Evolutionary conservation across 1,140 invertebrate species (phyloP), one percentile per base, ranked within the genome.

Genomic region (Temnothorax curvispinosus): DNA sequence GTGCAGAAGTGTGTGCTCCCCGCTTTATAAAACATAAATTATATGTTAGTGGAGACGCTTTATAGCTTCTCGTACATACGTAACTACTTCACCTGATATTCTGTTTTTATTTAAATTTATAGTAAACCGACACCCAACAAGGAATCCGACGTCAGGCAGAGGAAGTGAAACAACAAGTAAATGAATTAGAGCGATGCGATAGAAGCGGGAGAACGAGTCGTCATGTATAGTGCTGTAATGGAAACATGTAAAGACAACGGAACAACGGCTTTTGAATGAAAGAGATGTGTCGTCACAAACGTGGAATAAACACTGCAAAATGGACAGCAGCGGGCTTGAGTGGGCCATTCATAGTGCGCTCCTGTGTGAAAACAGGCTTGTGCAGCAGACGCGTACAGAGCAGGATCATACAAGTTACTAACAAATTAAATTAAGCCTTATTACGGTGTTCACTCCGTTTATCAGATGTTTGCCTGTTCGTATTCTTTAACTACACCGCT

Each of bases 121-220:
- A 95, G 95, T 56, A 95, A 95, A 87, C 94, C 95, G 54, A 93
- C 94, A 60, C 94, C 95, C 67, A 96, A 95, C 89, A 96, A 96
- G 92, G 95, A 96, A 62, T 95, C 94, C 32, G 95, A 95, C 69
- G 95, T 96, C 67, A 94, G 95, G 67, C 95, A 96, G 76, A 95
- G 95, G 91, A 96, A 96, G 86, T 96, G 94, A 96, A 88, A 60
- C 38, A 74, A 9, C 60, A 86, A 89, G 69, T 9, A 85, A 54
- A 92, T 89, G 87, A 91, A 89, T 62, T 88, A 92, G 90, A 91
- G 89, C 74, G 86, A 90, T 88, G 88, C 89, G 84, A 85, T 87
- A 78, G 80, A 47, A 88, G 81, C n/a, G 75, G 52, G 69, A 74
- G 54, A 32, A 74, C 35, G 54, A 44, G 60, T 69, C 44, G 32